phyloP scores from a whole-genome alignment of 2,113 vertebrate genomes.

The Phaetusa simplex region DNA sequence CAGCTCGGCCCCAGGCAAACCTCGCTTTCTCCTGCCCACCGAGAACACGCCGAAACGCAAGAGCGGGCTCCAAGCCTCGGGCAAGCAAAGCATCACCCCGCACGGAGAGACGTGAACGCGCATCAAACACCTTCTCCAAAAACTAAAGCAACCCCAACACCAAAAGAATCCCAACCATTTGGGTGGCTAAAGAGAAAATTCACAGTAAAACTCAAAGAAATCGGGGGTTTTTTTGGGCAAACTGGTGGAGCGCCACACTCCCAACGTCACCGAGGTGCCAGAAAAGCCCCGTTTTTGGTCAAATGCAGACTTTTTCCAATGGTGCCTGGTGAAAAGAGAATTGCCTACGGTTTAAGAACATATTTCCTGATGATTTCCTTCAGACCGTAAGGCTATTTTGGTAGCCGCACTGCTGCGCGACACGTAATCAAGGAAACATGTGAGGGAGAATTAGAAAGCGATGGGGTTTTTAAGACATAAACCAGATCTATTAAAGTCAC shows the following conservation, averaged over 20 bases:
- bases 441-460: slow-evolving; percentile 30
- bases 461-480: slow-evolving; percentile 24
- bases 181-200: background rate
- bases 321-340: background rate
- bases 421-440: slow-evolving; percentile 37
- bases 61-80: no score
- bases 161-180: background rate
- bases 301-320: background rate
- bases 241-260: background rate
- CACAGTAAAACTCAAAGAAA: background rate
- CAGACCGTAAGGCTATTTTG: background rate
- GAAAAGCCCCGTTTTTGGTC: background rate
- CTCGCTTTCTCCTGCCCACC: background rate
- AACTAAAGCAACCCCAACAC: background rate
- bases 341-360: background rate
- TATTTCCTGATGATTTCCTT: slow-evolving; percentile 58
- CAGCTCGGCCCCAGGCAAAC: background rate
- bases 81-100: background rate
- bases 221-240: background rate
- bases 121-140: background rate
- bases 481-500: slow-evolving; percentile 20
- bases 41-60: background rate
- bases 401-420: background rate
- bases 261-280: background rate
- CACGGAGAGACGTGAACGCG: background rate